Evolutionary conservation across 2,113 vertebrate genomes (phyloP).

Genomic region (Dasyurus viverrinus): DNA sequence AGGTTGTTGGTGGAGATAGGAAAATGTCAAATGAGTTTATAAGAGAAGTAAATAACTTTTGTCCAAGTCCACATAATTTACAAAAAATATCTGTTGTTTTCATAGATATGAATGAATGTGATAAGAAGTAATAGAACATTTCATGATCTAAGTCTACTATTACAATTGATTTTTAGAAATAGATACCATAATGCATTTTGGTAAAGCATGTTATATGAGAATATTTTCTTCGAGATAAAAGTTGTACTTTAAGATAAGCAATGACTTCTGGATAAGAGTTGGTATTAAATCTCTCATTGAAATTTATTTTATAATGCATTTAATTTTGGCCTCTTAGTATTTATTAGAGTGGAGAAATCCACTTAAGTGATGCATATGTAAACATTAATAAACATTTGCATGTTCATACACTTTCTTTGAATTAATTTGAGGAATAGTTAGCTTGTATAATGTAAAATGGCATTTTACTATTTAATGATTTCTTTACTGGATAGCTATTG

Average conservation of each 20-base stretch:
- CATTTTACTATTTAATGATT: background rate
- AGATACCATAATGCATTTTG: constrained; percentile 26
- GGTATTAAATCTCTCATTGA: constrained; percentile 6
- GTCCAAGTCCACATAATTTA: background rate
- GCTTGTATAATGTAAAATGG: too few relatives aligned
- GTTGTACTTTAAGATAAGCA: constrained; percentile 52
- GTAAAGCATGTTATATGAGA: constrained; percentile 33
- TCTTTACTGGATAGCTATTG: background rate
- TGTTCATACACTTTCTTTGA: too few relatives aligned
- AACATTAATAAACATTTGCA: too few relatives aligned
- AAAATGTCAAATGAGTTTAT: constrained; percentile 60
- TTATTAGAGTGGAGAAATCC: constrained; percentile 1
- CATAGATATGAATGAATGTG: constrained; percentile 16
- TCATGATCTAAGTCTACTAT: background rate
- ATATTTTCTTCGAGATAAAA: background rate
- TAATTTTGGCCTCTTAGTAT: constrained; percentile 30
- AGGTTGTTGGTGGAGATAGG: constrained; percentile 63
- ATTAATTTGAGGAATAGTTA: too few relatives aligned
- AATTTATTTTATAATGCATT: background rate
- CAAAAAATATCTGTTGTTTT: constrained; percentile 51
- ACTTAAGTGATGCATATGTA: constrained; percentile 19
- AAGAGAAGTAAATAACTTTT: background rate
- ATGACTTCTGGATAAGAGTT: background rate
- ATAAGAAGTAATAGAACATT: constrained; percentile 16
- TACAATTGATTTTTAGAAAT: constrained; percentile 36